Base-by-base conservation (phyloP, 2,888 invertebrate genomes). In the Pyrochroa serraticornis region DNA sequence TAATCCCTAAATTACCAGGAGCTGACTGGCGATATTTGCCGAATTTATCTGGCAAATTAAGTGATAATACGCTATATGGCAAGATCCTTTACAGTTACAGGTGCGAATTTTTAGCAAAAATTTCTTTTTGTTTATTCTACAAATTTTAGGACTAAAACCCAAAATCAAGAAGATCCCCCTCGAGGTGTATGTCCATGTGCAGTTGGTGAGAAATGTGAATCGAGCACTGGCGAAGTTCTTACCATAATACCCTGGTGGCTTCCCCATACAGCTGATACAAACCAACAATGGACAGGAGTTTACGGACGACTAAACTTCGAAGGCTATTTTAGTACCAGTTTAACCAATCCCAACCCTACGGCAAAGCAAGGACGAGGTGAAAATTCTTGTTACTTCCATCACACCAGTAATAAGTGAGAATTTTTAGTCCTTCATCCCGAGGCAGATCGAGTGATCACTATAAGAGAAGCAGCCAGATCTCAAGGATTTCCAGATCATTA, bases 231-330 rank as follows among this genome's bases (percentile, higher is more conserved):
- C 2, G 83, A 83, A 71, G 78, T 76, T 66, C 80, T 82, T 67
- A 84, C 84, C 0, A 66, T 84, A n/a, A 79, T 84, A 43, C 84
- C 84, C 2, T 84, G 84, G 84, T 82, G 83, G 63, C 73, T 83
- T 32, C 82, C 83, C 1, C 84, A 84, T 69, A 83, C 84, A 0
- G 82, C 81, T 6, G 81, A 82, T 70, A 67, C 82, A 7, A 81
- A 84, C 72, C 22, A 22, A 2, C 22, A 22, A 22, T 22, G 22
- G 22, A 5, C 5, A 5, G 5, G 3, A 2, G 22, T 22, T 5
- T 22, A 22, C 22, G 22, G 22, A 3, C 22, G 22, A 5, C 22
- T 22, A 22, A 22, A 3, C 58, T 82, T 82, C 81, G 79, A 82
- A 56, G 83, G 82, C 0, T 82, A 80, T 75, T 84, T 84, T 84